Conservation (phyloP, 2,113 vertebrate genomes). For the Nothobranchius furzeri region DNA sequence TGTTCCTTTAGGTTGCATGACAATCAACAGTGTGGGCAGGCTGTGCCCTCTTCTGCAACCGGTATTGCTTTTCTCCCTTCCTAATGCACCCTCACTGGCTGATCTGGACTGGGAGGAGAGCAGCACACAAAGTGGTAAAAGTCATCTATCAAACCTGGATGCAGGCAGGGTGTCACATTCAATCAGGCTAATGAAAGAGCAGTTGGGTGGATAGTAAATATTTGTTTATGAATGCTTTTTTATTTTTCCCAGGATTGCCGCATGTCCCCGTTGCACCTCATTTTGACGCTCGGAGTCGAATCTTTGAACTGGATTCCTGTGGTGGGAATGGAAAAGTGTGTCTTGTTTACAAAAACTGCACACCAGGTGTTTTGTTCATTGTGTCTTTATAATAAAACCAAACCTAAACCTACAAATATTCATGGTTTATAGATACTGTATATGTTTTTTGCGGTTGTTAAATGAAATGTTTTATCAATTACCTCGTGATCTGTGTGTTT, state of each 20-base stretch:
- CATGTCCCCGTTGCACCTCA: constrained; percentile 81
- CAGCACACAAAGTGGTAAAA: constrained; percentile 76
- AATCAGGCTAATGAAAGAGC: constrained; percentile 44
- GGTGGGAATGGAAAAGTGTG: constrained; percentile 93
- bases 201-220: constrained; percentile 48
- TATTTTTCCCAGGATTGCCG: constrained; percentile 45
- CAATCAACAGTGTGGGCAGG: constrained; percentile 85
- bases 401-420: background rate
- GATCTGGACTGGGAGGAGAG: constrained; percentile 88
- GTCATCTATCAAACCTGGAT: constrained; percentile 22
- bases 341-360: constrained; percentile 90
- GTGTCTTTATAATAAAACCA: background rate
- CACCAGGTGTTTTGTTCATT: constrained; percentile 78
- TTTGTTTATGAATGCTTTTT: constrained; percentile 35
- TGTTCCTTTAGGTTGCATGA: constrained; percentile 90
- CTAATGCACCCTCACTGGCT: constrained; percentile 87
- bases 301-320: constrained; percentile 93
- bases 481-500: constrained; percentile 5
- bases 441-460: background rate
- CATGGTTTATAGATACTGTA: background rate
- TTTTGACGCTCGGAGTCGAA: constrained; percentile 88
- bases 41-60: constrained; percentile 84
- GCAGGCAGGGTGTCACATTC: constrained; percentile 27
- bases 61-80: constrained; percentile 82
- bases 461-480: background rate